A percentile compares a stretch with the other conserved stretches of the same genome.
Conservation (phyloP, 2,797 vertebrate species). For the Lophius americanus region DNA sequence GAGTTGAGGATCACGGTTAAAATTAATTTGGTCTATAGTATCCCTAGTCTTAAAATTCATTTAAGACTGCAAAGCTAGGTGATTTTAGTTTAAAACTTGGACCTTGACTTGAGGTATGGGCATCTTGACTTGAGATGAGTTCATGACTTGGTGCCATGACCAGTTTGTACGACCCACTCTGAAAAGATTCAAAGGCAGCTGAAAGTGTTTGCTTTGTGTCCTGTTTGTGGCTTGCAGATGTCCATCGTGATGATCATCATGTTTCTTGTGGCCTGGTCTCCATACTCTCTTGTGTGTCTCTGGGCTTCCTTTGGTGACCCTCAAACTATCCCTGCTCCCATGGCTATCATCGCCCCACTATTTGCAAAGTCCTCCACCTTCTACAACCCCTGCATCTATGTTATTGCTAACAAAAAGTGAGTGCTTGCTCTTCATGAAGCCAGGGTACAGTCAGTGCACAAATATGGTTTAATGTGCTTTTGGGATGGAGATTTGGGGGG, state of each 20-base stretch:
- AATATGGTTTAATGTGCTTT: neutral
- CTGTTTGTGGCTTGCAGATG: constrained; percentile 84
- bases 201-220: too few relatives aligned
- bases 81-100: too few relatives aligned
- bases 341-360: constrained; percentile 96
- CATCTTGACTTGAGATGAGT: too few relatives aligned
- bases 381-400: constrained; percentile 98
- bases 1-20: too few relatives aligned
- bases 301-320: constrained; percentile 97
- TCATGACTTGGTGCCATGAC: too few relatives aligned
- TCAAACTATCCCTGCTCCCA: constrained; percentile 87
- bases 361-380: constrained; percentile 99
- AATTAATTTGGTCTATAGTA: too few relatives aligned
- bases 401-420: constrained; percentile 96
- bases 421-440: constrained; percentile 28
- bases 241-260: constrained; percentile 95
- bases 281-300: constrained; percentile 94
- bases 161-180: too few relatives aligned
- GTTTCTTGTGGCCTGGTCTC: constrained; percentile 98
- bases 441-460: too few relatives aligned
- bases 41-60: too few relatives aligned
- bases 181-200: too few relatives aligned
- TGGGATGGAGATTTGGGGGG: neutral
- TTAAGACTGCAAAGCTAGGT: too few relatives aligned
- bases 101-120: too few relatives aligned